Evolutionary conservation across 2,113 vertebrate species (phyloP), one percentile per base, ranked within the genome.

Genomic region (Microtus oregoni): DNA sequence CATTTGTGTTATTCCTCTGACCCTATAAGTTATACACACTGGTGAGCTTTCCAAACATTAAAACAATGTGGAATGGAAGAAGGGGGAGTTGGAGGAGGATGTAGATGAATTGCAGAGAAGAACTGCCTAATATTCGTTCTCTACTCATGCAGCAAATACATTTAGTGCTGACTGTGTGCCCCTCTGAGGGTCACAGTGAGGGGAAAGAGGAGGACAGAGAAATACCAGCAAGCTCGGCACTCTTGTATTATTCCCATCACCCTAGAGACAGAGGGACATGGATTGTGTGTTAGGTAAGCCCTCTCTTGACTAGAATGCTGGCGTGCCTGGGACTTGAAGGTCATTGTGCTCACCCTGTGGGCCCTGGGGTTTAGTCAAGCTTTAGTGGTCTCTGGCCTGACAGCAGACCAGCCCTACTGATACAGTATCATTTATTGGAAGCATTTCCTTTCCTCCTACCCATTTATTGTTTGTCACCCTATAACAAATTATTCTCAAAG

Each of bases 1-100:
- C 65, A 73, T 86, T 73, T 95, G 3, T 94, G 73, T 92, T 94
- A 58, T 96, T 96, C 24, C 17, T 92, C 72, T 94, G 44, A 92
- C 61, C 89, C 30, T 70, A 20, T 87, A 92, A 94, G 50, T 61
- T 89, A 68, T 93, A 89, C 14, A 83, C 77, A 5, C 32, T 96
- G 15, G 14, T 91, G 93, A 96, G 61, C 78, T 83, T 92, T 89
- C 83, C 89, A 97, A 94, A 97, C 73, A 77, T 82, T 92, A 58
- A 96, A 63, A 44, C 93, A 76, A 91, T 91, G 32, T 72, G 13
- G 81, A 78, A 82, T 72, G 1, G 35, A 58, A 67, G 79, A 94
- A 89, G 75, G 76, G 93, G 86, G 94, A 91, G 70, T 79, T 81
- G 30, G 70, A 65, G 24, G 89, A 94, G 63, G 35, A 63, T 92